Conservation (phyloP, 2,797 vertebrate species). For the Arnoldichthys spilopterus region DNA sequence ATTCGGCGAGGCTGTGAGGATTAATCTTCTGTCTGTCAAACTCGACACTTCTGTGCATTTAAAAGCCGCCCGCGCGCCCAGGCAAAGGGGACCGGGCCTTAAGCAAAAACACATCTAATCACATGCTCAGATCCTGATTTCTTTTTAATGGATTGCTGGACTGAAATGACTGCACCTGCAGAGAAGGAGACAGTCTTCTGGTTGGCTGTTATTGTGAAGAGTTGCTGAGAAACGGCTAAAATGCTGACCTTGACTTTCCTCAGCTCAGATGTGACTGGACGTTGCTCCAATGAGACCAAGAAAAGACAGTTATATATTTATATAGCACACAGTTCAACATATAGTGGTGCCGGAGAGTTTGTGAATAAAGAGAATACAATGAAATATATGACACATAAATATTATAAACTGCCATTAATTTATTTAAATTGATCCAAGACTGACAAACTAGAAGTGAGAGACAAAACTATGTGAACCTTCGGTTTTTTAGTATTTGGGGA, state of each 20-base stretch:
- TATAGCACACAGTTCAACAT: too few species aligned
- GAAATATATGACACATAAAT: too few species aligned
- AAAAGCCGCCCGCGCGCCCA: constrained; percentile 42
- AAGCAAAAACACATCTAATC: constrained; percentile 56
- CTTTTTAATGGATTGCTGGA: constrained; percentile 44
- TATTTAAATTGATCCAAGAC: too few species aligned
- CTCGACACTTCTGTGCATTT: constrained; percentile 43
- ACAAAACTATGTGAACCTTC: too few species aligned
- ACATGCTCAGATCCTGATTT: constrained; percentile 44
- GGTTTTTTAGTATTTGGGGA: too few species aligned
- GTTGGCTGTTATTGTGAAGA: neutral
- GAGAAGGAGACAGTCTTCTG: constrained; percentile 1
- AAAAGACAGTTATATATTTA: neutral
- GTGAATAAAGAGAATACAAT: too few species aligned
- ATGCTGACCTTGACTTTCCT: constrained; percentile 31
- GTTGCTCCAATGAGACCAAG: neutral
- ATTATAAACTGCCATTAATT: too few species aligned
- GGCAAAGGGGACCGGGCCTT: constrained; percentile 42
- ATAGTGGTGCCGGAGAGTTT: too few species aligned
- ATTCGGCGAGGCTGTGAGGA: constrained; percentile 43
- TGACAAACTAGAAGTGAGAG: too few species aligned
- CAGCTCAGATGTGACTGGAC: neutral
- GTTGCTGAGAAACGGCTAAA: constrained; percentile 9
- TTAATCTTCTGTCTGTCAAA: constrained; percentile 59
- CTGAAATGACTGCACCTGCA: constrained; percentile 14